A percentile compares a stretch with the other conserved stretches of the same genome.
phyloP scores from a whole-genome alignment of 2,888 invertebrate species.

The Tridacna gigas region DNA sequence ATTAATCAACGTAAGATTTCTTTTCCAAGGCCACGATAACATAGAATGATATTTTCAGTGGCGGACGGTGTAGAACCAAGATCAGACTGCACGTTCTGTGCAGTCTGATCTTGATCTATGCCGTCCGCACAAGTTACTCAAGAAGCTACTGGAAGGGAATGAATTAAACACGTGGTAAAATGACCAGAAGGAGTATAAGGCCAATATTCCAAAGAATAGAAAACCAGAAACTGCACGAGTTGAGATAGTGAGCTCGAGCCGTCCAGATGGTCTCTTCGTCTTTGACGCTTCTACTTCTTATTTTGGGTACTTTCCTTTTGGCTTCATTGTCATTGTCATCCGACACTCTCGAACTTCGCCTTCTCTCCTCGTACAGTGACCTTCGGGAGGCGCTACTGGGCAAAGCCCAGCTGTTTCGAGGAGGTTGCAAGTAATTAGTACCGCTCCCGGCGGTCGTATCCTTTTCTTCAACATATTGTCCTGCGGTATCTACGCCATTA shows the following conservation, averaged over 20 bases:
- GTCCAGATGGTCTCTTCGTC: conserved; percentile 11
- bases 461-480: background rate
- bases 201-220: conserved; percentile 23
- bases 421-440: background rate
- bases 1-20: no score
- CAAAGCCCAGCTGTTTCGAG: background rate
- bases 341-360: background rate
- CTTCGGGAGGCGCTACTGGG: background rate
- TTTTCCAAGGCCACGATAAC: no score
- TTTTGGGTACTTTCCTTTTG: background rate
- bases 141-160: no score
- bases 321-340: background rate
- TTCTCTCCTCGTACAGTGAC: background rate
- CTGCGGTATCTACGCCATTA: background rate
- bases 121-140: no score
- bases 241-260: background rate
- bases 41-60: no score
- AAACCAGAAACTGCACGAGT: conserved; percentile 19
- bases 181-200: conserved; percentile 15
- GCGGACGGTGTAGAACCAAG: no score
- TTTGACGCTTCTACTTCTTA: background rate
- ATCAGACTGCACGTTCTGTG: no score
- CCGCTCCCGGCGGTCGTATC: background rate
- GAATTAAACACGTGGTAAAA: conserved; percentile 1
- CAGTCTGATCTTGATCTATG: no score